Base-by-base conservation (phyloP, 2,888 invertebrate species). In the Resseliella maxima region DNA sequence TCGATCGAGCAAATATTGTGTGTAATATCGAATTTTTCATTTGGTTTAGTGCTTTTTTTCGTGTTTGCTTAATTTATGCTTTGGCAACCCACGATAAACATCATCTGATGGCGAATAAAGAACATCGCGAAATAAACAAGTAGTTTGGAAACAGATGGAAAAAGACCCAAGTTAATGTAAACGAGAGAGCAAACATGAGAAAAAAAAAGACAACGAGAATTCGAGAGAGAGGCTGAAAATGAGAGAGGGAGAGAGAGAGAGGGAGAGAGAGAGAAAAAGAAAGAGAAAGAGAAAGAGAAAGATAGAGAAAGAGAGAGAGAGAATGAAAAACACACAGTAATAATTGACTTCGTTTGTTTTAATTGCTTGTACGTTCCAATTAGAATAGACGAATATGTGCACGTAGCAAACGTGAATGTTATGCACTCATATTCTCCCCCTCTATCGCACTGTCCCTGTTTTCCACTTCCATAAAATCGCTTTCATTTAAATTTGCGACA, bases 101-200 rank as follows among this genome's bases (percentile, higher is more conserved):
- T 72, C 31, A 72, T 72, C 27, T 18, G 31, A 72, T 72, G 72
- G 72, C 72, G 72, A 72, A 72, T 72, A 72, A 72, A 31, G 72
- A 72, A 72, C 72, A 72, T 72, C 72, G 72, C 72, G 72, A 72
- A 72, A 72, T 72, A 72, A 72, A 72, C 72, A 72, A 72, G 72
- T 72, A 72, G 72, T 72, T 72, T 35, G 31, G 12, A 15, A 12
- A 12, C 35, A 72, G 12, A 31, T 12, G 15, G n/a, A 72, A 15
- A 27, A 15, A 1, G 72, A 31, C n/a, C n/a, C n/a, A n/a, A n/a
- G n/a, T n/a, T n/a, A n/a, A n/a, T n/a, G n/a, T n/a, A n/a, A n/a
- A n/a, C n/a, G n/a, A n/a, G n/a, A n/a, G n/a, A n/a, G n/a, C n/a
- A n/a, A n/a, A n/a, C n/a, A 31, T 5, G 15, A 12, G 72, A 72